Percentiles rank a stretch among this genome's conserved stretches.
phyloP scores from a whole-genome alignment of 2,113 vertebrate genomes.

The Lutjanus erythropterus region DNA sequence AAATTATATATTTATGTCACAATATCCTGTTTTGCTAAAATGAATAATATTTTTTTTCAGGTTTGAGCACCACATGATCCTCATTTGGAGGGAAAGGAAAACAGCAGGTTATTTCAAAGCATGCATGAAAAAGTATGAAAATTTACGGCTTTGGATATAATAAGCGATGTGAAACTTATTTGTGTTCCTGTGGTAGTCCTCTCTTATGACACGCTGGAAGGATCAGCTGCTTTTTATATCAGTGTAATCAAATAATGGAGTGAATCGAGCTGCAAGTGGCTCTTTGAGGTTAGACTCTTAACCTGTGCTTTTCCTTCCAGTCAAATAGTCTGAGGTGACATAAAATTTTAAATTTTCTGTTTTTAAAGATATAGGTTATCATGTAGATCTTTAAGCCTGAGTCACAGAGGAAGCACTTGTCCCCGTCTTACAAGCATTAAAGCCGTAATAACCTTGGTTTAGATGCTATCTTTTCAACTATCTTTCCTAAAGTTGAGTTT shows the following conservation, averaged over 20 bases:
- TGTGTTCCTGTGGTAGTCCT: neutral
- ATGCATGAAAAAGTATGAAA: constrained; percentile 25
- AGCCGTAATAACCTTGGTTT: neutral
- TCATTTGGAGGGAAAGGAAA: neutral
- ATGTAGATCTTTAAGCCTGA: neutral
- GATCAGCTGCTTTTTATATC: constrained; percentile 43
- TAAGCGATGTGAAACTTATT: constrained; percentile 2
- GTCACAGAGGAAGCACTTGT: neutral
- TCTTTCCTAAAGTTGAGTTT: neutral
- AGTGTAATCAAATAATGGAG: constrained; percentile 31
- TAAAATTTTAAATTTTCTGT: neutral
- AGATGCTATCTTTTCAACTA: neutral
- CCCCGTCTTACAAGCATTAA: neutral
- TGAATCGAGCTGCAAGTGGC: neutral
- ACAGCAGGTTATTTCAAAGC: constrained; percentile 24
- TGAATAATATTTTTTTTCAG: constrained; percentile 12
- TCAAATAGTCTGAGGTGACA: neutral
- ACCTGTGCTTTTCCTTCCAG: neutral
- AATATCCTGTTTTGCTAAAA: neutral
- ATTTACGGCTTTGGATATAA: constrained; percentile 14
- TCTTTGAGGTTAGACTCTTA: neutral
- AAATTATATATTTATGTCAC: constrained; percentile 18
- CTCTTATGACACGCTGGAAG: neutral
- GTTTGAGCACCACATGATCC: constrained; percentile 26
- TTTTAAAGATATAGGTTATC: neutral